Evolutionary conservation across 2,113 vertebrate genomes (phyloP).

Genomic region (Odocoileus virginianus): DNA sequence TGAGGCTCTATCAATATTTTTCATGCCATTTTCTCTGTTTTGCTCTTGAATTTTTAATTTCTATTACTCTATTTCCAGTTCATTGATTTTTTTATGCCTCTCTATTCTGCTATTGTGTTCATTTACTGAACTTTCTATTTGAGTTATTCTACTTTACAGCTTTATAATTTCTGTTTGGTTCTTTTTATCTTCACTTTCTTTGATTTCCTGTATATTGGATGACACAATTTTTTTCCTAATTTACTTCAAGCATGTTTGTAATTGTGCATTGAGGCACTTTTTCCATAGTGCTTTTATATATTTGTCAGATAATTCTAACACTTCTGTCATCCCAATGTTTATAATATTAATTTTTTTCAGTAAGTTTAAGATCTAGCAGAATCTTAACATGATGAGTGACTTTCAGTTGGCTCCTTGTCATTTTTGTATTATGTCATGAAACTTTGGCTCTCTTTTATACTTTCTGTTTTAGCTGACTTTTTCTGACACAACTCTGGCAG

Average conservation of each 20-base stretch:
- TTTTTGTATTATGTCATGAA: not conserved
- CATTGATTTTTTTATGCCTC: not conserved
- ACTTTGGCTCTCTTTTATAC: not conserved
- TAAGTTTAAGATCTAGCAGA: not conserved
- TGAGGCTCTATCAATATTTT: not conserved
- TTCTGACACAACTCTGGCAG: not conserved
- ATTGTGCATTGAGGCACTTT: not conserved
- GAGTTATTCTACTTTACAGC: not conserved
- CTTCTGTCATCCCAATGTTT: not conserved
- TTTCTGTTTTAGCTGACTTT: not conserved
- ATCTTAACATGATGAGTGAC: not conserved
- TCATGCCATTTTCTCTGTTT: not conserved
- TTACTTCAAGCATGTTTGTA: not conserved
- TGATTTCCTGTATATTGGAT: not conserved
- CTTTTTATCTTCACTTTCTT: not conserved
- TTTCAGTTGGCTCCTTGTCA: not conserved
- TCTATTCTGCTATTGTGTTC: not conserved
- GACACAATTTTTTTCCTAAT: not conserved
- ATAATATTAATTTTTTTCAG: not conserved
- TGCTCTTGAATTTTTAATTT: not conserved
- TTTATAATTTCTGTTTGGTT: not conserved
- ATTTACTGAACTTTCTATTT: not conserved
- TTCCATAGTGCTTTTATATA: not conserved
- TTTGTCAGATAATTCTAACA: not conserved
- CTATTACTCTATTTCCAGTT: not conserved